Conservation (phyloP, 2,888 invertebrate genomes). For the Argyresthia albistria region DNA sequence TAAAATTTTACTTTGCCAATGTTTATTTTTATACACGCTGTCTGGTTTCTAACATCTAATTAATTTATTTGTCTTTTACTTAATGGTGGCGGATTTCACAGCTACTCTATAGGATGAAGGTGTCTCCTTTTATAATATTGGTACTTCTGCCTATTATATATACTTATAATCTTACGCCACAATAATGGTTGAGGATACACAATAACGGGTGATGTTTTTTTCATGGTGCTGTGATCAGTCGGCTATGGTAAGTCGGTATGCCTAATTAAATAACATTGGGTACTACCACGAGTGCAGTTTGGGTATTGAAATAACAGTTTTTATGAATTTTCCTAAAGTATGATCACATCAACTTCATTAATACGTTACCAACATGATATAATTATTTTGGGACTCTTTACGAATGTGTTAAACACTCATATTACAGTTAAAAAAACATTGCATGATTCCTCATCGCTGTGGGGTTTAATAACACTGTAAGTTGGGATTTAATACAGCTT, state of each 20-base stretch:
- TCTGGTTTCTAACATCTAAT: background rate
- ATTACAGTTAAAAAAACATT: too few species aligned
- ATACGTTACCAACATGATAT: too few species aligned
- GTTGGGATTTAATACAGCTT: too few species aligned
- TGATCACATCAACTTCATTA: background rate
- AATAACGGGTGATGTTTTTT: conserved; percentile 36
- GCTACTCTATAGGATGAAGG: background rate
- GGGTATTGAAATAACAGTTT: background rate
- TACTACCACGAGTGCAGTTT: conserved; percentile 15
- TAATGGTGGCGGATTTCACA: background rate
- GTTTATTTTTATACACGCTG: too few species aligned
- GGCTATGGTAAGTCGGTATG: conserved; percentile 51
- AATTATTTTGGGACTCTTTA: too few species aligned
- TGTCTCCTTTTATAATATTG: background rate
- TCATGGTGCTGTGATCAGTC: conserved; percentile 66
- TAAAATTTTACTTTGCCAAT: too few species aligned
- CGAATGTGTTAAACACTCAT: too few species aligned
- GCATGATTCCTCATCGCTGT: too few species aligned
- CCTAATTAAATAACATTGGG: conserved; percentile 24
- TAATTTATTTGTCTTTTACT: background rate
- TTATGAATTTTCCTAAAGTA: background rate
- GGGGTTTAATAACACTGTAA: too few species aligned
- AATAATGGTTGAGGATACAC: too few species aligned
- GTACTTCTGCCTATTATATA: too few species aligned
- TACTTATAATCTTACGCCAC: too few species aligned